Conservation (phyloP, 2,888 invertebrate species). For the Ormia ochracea region DNA sequence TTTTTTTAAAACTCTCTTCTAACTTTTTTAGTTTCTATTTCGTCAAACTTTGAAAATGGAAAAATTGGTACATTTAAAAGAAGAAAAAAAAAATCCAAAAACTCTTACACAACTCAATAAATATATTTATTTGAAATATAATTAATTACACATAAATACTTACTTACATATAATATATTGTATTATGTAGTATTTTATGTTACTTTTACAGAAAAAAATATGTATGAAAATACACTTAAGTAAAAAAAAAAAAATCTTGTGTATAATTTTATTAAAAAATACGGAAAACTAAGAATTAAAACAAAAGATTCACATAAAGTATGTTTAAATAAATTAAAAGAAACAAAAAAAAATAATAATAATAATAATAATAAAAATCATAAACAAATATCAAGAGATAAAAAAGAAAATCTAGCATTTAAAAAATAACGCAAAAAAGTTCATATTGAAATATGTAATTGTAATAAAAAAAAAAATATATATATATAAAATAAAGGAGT, state of each 20-base stretch:
- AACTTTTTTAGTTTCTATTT: background rate
- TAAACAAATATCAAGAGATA: slow-evolving; percentile 42
- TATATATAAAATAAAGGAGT: slow-evolving; percentile 57
- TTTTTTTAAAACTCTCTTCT: background rate
- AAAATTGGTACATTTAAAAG: no score
- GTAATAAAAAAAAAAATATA: slow-evolving; percentile 57
- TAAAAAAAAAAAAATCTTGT: slow-evolving; percentile 29
- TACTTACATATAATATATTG: slow-evolving; percentile 11
- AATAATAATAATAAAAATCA: no score
- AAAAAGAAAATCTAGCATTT: slow-evolving; percentile 47
- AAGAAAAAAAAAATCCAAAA: no score
- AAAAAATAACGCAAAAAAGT: slow-evolving; percentile 47
- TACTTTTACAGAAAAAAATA: slow-evolving; percentile 50
- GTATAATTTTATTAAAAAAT: slow-evolving; percentile 52
- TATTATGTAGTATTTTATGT: slow-evolving; percentile 37
- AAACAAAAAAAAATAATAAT: no score
- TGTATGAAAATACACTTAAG: slow-evolving; percentile 17
- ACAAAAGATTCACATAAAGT: slow-evolving; percentile 48
- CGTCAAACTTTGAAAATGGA: no score
- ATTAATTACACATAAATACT: background rate
- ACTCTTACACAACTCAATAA: background rate
- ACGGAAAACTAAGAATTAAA: slow-evolving; percentile 22
- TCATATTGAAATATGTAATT: slow-evolving; percentile 63
- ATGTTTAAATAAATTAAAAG: slow-evolving; percentile 43
- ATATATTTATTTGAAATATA: background rate